A percentile compares a stretch with the other conserved stretches of the same genome.
Evolutionary conservation across 2,888 invertebrate genomes (phyloP).

Genomic region (Gisinianus flammeolus): DNA sequence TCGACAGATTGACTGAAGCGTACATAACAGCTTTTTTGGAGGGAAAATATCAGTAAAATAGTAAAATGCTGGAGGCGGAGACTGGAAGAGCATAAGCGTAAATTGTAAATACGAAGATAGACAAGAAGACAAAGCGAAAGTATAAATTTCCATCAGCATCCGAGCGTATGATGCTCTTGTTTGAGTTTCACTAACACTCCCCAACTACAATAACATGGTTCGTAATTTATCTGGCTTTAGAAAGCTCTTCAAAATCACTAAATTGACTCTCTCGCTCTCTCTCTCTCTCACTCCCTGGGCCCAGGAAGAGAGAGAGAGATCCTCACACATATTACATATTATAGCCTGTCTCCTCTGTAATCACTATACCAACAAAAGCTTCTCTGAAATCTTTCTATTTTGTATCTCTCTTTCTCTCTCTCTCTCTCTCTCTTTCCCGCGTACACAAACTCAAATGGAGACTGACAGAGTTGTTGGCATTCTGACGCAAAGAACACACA

Average conservation of each 20-base stretch:
- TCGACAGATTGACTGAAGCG: slow-evolving; percentile 24
- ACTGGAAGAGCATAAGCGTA: background rate
- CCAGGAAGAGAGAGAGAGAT: too few species aligned
- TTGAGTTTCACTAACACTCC: background rate
- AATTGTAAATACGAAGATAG: background rate
- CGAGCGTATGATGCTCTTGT: slow-evolving; percentile 19
- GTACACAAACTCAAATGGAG: background rate
- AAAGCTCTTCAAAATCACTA: slow-evolving; percentile 7
- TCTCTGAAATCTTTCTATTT: too few species aligned
- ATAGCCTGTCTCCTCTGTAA: too few species aligned
- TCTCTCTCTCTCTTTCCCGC: too few species aligned
- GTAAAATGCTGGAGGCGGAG: too few species aligned
- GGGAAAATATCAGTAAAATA: background rate
- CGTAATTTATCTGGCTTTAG: slow-evolving; percentile 33
- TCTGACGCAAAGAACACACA: background rate
- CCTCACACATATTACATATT: too few species aligned
- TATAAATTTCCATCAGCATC: slow-evolving; percentile 19
- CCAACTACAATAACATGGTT: background rate
- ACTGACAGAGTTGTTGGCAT: slow-evolving; percentile 1
- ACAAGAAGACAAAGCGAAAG: background rate
- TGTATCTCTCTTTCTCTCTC: too few species aligned
- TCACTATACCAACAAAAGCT: too few species aligned
- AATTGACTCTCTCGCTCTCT: background rate
- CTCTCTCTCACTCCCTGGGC: background rate
- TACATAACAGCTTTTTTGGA: background rate